Evolutionary conservation across 1,140 invertebrate species (phyloP).

Genomic region (Dendrolimus punctatus): DNA sequence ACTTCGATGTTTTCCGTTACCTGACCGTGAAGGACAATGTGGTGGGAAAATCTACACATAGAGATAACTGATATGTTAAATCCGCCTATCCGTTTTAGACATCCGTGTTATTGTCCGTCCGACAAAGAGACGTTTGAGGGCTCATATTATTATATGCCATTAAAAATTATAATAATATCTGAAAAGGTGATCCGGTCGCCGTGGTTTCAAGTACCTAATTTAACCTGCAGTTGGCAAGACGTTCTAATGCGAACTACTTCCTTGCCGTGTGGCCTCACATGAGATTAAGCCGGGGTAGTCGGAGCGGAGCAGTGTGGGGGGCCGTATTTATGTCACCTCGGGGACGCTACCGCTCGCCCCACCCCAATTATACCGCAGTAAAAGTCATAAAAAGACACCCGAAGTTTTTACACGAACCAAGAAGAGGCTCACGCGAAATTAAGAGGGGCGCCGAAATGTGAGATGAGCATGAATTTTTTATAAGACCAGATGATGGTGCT

Average conservation of each 20-base stretch:
- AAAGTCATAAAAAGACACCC: constrained; percentile 72
- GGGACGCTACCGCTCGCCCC: constrained; percentile 63
- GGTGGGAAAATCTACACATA: no score
- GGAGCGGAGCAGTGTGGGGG: constrained; percentile 41
- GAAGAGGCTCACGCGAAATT: constrained; percentile 68
- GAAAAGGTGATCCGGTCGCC: no score
- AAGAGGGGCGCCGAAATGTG: constrained; percentile 70
- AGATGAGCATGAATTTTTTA: constrained; percentile 72
- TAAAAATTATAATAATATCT: no score
- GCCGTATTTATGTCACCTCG: constrained; percentile 70
- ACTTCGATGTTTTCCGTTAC: no score
- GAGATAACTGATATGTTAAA: no score
- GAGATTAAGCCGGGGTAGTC: constrained; percentile 61
- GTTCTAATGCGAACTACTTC: constrained; percentile 50
- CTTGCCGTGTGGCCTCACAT: constrained; percentile 56
- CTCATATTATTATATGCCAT: no score
- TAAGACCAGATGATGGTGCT: constrained; percentile 67
- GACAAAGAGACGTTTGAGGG: no score
- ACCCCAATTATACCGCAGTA: constrained; percentile 71
- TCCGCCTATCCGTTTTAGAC: no score
- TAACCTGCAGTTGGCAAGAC: constrained; percentile 32
- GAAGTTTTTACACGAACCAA: constrained; percentile 70
- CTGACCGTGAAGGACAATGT: no score
- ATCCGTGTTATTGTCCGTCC: no score
- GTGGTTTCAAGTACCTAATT: constrained; percentile 4